Percentiles rank a stretch among this genome's conserved stretches.
These are phyloP conservation scores for Poecilia picta DNA, from an alignment of 2,797 vertebrate species.

Conservation along the genomic window DNA sequence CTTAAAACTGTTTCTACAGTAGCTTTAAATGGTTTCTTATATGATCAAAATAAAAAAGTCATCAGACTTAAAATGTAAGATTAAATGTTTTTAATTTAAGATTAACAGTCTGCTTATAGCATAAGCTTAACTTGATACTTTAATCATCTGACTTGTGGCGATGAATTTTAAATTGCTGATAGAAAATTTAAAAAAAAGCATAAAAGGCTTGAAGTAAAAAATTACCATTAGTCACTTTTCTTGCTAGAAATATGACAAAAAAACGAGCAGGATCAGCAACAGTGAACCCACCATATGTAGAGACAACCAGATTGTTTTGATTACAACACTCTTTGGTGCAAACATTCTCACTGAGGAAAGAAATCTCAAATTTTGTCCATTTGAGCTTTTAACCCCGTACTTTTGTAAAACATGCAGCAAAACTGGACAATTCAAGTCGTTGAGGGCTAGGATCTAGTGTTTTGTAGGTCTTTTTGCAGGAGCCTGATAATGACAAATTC, in stretches of 20 bases:
- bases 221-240: background rate
- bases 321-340: background rate
- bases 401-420: background rate
- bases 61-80: background rate
- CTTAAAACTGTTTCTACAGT: background rate
- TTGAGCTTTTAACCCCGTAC: background rate
- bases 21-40: background rate
- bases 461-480: background rate
- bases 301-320: background rate
- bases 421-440: background rate
- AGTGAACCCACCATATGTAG: background rate
- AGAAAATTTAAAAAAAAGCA: background rate
- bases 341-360: background rate
- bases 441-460: background rate
- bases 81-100: background rate
- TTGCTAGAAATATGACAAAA: background rate
- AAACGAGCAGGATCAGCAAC: background rate
- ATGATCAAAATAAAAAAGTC: background rate
- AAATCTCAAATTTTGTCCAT: background rate
- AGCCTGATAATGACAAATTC: background rate
- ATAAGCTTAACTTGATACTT: background rate
- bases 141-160: background rate
- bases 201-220: background rate
- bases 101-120: background rate
- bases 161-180: background rate